Conservation (phyloP, 2,888 invertebrate genomes). For the Cephalotes varians region DNA sequence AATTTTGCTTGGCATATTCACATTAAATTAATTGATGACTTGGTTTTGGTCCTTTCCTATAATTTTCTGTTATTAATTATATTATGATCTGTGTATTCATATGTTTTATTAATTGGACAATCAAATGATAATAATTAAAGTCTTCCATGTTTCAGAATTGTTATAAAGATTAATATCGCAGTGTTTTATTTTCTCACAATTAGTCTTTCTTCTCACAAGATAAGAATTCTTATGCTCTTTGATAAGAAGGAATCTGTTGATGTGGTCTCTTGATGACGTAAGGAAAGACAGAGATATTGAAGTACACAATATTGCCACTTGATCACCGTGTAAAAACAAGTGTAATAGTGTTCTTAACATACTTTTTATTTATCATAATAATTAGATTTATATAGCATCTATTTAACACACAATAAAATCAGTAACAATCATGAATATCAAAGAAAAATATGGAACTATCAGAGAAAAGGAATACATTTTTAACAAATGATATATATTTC, state of each 20-base stretch:
- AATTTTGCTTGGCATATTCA: neutral
- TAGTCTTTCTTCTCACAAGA: neutral
- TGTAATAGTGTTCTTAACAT: neutral
- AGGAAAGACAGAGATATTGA: neutral
- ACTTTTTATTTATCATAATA: neutral
- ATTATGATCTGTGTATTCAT: neutral
- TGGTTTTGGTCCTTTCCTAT: neutral
- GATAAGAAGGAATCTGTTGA: conserved; percentile 8
- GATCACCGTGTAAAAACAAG: neutral
- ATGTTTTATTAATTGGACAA: neutral
- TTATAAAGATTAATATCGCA: neutral
- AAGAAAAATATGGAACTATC: neutral
- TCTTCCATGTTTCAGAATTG: neutral
- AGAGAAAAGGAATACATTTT: neutral
- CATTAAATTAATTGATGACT: neutral
- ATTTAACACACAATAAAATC: neutral
- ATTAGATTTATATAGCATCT: neutral
- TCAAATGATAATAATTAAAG: conserved; percentile 7
- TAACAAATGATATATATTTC: neutral
- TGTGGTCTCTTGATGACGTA: neutral
- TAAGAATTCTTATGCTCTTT: neutral
- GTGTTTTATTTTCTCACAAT: conserved; percentile 1
- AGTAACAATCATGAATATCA: neutral
- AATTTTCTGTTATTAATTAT: neutral
- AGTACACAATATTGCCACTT: neutral